Percentiles rank a stretch among this genome's conserved stretches.
These are phyloP conservation scores for Camelus bactrianus DNA, from an alignment of 2,113 vertebrate species.

Conservation along the genomic window DNA sequence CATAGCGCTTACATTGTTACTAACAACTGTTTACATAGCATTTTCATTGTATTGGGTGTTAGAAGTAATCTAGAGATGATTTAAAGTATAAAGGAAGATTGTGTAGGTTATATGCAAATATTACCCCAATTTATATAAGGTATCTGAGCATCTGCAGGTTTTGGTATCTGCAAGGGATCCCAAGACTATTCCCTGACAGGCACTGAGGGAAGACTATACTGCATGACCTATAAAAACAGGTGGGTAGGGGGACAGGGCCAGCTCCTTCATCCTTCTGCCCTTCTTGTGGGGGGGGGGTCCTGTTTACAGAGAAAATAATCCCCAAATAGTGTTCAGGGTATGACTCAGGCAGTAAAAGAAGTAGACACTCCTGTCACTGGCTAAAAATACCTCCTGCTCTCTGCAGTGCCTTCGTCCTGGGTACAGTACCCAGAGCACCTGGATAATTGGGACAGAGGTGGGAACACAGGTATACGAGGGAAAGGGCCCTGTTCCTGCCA, in stretches of 20 bases:
- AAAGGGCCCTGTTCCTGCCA: neutral
- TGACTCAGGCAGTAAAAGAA: constrained; percentile 77
- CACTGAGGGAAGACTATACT: neutral
- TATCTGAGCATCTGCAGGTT: too few relatives aligned
- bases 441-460: neutral
- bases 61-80: neutral
- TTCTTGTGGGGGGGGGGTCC: constrained; percentile 12
- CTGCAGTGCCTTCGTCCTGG: constrained; percentile 26
- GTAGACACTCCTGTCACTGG: constrained; percentile 52
- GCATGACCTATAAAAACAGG: neutral
- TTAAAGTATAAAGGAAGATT: neutral
- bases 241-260: neutral
- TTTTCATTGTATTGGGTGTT: neutral
- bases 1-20: neutral
- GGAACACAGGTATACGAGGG: neutral
- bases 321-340: constrained; percentile 63
- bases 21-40: neutral
- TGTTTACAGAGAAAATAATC: constrained; percentile 75
- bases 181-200: neutral
- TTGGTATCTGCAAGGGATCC: neutral
- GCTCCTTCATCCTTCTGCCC: neutral
- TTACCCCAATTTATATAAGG: neutral
- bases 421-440: neutral
- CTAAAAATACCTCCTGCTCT: constrained; percentile 82
- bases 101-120: neutral